phyloP scores from a whole-genome alignment of 2,888 invertebrate genomes.

The Agriotes lineatus region DNA sequence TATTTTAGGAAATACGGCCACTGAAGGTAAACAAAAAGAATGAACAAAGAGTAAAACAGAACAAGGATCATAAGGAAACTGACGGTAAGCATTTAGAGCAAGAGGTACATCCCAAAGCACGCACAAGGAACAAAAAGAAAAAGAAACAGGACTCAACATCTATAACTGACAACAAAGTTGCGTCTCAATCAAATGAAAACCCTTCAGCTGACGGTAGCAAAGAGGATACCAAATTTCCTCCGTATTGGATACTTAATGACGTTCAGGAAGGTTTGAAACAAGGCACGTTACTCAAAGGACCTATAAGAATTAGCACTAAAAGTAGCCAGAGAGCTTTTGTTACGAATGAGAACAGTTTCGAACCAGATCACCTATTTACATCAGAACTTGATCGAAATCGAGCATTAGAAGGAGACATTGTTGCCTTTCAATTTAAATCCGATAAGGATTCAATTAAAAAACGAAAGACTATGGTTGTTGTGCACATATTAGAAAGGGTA shows the following conservation, averaged over 20 bases:
- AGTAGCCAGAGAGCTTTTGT: conserved; percentile 87
- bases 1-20: no score
- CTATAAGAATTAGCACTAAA: conserved; percentile 86
- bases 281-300: conserved; percentile 75
- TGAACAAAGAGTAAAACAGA: no score
- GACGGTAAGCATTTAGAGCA: no score
- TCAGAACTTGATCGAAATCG: conserved; percentile 80
- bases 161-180: no score
- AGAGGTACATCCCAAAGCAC: no score
- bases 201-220: neutral
- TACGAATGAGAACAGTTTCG: conserved; percentile 72
- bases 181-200: neutral
- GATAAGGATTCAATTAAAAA: conserved; percentile 62
- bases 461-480: conserved; percentile 74
- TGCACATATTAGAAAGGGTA: conserved; percentile 78
- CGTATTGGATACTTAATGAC: conserved; percentile 68
- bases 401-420: conserved; percentile 88
- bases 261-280: conserved; percentile 72
- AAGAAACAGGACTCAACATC: no score
- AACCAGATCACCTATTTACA: conserved; percentile 80
- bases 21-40: no score
- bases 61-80: no score
- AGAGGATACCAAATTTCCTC: conserved; percentile 59
- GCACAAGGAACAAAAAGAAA: no score
- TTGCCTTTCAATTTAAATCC: conserved; percentile 72